Evolutionary conservation across 2,888 invertebrate species (phyloP).

Genomic region (Spatulosminthurus flaviceps): DNA sequence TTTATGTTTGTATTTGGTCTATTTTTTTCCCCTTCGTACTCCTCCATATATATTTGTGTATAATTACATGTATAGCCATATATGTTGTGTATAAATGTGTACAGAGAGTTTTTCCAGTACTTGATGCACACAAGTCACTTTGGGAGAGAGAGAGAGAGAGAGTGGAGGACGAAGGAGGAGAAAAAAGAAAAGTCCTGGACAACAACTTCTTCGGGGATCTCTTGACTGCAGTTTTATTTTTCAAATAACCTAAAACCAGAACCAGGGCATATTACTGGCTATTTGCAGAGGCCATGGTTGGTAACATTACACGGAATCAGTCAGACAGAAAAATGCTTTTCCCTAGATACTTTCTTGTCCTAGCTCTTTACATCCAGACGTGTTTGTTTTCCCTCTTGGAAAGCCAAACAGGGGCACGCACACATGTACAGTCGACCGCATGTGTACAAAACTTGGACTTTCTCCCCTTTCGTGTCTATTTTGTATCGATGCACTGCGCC

Average conservation of each 20-base stretch:
- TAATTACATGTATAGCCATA: too few species aligned
- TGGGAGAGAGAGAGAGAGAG: too few species aligned
- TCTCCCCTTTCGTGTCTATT: background rate
- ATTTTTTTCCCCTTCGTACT: too few species aligned
- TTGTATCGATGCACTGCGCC: conserved; percentile 6
- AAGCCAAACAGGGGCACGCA: too few species aligned
- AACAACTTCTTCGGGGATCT: background rate
- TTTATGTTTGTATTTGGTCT: too few species aligned
- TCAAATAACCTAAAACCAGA: conserved; percentile 33
- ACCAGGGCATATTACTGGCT: background rate
- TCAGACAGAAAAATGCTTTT: conserved; percentile 31
- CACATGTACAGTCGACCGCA: too few species aligned
- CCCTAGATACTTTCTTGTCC: conserved; percentile 33
- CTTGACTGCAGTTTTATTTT: conserved; percentile 22
- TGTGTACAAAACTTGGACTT: too few species aligned
- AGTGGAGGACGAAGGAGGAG: background rate
- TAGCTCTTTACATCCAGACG: background rate
- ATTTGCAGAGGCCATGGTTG: conserved; percentile 4
- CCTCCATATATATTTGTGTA: too few species aligned
- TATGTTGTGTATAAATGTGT: too few species aligned
- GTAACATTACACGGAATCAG: conserved; percentile 26
- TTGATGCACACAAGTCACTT: too few species aligned
- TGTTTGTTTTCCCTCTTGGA: conserved; percentile 1
- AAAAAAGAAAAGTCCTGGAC: background rate
- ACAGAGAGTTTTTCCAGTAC: too few species aligned